Evolutionary conservation across 2,113 vertebrate genomes (phyloP).

Genomic region (Donacobius atricapilla): DNA sequence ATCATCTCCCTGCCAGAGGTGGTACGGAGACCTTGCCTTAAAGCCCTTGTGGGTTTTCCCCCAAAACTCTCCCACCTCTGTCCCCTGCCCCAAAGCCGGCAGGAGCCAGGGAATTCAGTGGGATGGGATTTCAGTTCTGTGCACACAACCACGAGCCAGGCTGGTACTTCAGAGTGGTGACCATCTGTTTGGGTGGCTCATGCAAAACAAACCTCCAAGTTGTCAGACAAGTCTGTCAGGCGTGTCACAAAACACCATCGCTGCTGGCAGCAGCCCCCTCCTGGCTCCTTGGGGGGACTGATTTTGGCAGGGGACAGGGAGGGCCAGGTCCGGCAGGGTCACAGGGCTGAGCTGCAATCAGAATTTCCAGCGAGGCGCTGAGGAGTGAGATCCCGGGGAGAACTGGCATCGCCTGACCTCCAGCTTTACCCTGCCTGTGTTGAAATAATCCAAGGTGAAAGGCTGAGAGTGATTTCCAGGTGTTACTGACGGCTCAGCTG

Average conservation of each 20-base stretch:
- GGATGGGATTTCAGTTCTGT: not conserved
- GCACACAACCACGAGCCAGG: not conserved
- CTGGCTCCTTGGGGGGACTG: not conserved
- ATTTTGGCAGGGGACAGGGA: not conserved
- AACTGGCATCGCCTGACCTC: not conserved
- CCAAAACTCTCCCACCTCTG: not conserved
- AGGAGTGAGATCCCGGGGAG: no score
- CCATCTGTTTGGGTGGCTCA: slow-evolving; percentile 34
- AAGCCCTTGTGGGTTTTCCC: not conserved
- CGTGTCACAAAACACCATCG: not conserved
- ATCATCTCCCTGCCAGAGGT: not conserved
- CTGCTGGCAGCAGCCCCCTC: not conserved
- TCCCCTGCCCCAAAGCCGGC: not conserved
- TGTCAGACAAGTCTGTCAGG: slow-evolving; percentile 30
- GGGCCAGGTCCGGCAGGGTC: not conserved
- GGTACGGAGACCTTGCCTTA: fast-evolving
- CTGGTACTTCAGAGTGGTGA: not conserved
- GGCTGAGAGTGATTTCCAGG: not conserved
- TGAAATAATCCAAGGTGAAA: not conserved
- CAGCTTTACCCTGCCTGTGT: not conserved
- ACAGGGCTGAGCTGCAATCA: not conserved
- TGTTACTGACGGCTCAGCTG: no score
- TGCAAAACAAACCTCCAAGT: not conserved
- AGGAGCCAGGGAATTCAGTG: not conserved
- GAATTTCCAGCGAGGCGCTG: not conserved